Evolutionary conservation across 2,113 vertebrate genomes (phyloP).

Genomic region (Anoura caudifer): DNA sequence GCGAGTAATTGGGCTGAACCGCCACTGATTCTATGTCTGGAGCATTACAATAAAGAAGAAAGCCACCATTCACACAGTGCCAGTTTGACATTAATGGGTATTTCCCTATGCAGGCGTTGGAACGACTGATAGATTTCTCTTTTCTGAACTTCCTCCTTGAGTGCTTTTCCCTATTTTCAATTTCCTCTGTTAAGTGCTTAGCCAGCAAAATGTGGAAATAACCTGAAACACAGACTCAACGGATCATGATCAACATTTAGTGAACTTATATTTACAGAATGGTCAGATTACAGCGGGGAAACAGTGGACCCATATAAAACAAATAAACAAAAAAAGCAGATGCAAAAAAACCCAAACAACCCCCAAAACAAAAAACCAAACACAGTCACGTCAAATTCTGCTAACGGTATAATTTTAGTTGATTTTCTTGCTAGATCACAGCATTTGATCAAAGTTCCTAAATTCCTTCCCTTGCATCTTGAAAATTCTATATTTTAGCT

Average conservation of each 20-base stretch:
- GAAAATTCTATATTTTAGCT: neutral
- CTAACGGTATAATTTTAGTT: neutral
- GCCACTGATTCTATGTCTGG: conserved; percentile 39
- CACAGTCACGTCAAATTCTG: neutral
- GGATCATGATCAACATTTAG: neutral
- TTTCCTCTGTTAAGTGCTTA: conserved; percentile 39
- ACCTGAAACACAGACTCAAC: neutral
- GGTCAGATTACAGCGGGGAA: neutral
- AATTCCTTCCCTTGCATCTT: neutral
- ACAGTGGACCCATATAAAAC: neutral
- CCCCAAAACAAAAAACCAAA: too few relatives aligned
- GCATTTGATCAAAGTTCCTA: neutral
- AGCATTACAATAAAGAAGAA: conserved; percentile 61
- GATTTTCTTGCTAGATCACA: neutral
- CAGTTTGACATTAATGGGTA: conserved; percentile 68
- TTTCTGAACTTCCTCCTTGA: conserved; percentile 32
- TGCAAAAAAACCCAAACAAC: neutral
- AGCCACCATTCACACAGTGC: conserved; percentile 64
- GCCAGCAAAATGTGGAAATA: neutral
- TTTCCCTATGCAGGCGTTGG: conserved; percentile 57
- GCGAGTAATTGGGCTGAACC: conserved; percentile 59
- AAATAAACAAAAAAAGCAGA: neutral
- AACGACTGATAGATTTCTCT: conserved; percentile 58
- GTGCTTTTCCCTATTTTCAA: conserved; percentile 32
- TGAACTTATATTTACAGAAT: neutral